Evolutionary conservation across 2,113 vertebrate species (phyloP).

Genomic region (Antechinus stuartii): DNA sequence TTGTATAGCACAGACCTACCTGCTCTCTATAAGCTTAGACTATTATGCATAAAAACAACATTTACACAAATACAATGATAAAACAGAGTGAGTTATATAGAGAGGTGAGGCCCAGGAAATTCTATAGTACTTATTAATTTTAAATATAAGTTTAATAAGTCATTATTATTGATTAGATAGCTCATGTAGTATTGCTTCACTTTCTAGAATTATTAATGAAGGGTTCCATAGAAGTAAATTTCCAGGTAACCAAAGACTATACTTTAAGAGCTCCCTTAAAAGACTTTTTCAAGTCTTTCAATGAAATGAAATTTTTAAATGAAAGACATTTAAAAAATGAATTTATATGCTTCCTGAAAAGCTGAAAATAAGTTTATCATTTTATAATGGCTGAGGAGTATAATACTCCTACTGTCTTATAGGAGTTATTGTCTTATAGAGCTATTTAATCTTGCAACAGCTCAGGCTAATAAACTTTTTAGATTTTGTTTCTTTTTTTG

Average conservation of each 20-base stretch:
- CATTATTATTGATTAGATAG: neutral
- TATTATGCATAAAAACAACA: neutral
- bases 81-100: neutral
- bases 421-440: neutral
- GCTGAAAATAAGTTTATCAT: neutral
- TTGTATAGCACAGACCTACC: neutral
- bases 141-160: conserved; percentile 29
- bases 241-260: neutral
- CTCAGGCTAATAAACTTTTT: neutral
- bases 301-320: neutral
- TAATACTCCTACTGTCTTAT: neutral
- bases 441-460: neutral
- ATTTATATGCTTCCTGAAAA: neutral
- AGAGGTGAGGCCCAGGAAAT: neutral
- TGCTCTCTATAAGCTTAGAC: neutral
- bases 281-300: conserved; percentile 22
- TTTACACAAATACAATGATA: neutral
- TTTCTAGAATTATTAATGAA: neutral
- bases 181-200: neutral
- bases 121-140: conserved; percentile 52
- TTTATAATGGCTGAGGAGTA: neutral
- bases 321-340: neutral
- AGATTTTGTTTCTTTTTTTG: neutral
- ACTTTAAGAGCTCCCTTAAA: neutral
- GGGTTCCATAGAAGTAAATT: neutral